phyloP scores from a whole-genome alignment of 2,113 vertebrate genomes.

The Actenoides hombroni region DNA sequence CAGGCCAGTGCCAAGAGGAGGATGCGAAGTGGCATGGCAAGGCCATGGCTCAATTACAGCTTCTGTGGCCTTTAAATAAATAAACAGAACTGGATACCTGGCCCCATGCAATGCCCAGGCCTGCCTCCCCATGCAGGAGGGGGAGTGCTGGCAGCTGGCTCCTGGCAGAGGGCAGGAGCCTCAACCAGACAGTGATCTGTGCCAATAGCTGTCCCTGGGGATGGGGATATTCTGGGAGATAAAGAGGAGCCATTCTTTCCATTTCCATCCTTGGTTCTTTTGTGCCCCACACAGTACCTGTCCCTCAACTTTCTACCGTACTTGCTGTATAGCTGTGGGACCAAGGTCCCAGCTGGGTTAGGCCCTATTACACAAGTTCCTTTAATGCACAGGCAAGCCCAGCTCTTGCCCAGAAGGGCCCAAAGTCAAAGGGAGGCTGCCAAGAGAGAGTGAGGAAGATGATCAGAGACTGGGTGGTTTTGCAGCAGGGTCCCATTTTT shows the following conservation, averaged over 20 bases:
- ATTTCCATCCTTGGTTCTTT: not conserved
- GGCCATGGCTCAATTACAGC: constrained; percentile 46
- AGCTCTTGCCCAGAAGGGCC: not conserved
- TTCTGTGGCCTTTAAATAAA: constrained; percentile 62
- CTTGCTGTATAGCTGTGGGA: not conserved
- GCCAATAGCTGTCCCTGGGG: not conserved
- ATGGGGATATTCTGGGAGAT: not conserved
- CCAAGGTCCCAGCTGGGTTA: not conserved
- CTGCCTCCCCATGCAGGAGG: not conserved
- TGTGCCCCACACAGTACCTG: not conserved
- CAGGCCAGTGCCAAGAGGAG: not conserved
- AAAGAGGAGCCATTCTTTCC: not conserved
- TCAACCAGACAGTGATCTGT: accelerated
- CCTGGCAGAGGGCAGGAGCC: not conserved
- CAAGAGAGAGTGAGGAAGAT: not conserved
- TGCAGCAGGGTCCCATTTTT: not conserved
- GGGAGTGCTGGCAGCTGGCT: not conserved
- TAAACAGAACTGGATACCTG: constrained; percentile 57
- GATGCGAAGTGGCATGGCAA: not conserved
- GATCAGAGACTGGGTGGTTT: not conserved
- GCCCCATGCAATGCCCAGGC: not conserved
- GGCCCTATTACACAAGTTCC: not conserved
- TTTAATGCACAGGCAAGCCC: not conserved
- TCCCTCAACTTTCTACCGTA: not conserved
- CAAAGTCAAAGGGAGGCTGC: not conserved